These are phyloP conservation scores for Gadus macrocephalus DNA, from an alignment of 2,113 vertebrate species.

Conservation along the genomic window DNA sequence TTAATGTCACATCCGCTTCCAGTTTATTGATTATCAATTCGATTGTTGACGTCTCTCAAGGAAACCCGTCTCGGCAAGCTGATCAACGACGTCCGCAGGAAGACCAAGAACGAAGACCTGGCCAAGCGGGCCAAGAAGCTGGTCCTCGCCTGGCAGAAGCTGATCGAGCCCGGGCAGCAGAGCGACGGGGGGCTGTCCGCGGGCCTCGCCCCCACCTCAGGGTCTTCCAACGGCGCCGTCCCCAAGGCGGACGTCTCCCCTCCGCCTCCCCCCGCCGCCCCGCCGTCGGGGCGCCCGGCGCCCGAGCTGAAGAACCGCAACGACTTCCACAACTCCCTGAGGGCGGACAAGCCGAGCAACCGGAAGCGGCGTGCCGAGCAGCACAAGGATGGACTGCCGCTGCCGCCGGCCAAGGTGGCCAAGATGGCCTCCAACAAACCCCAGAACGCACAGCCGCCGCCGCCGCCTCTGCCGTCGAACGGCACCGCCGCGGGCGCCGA, in stretches of 20 bases:
- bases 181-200: constrained; percentile 70
- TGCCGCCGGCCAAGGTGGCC: constrained; percentile 74
- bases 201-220: constrained; percentile 64
- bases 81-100: constrained; percentile 93
- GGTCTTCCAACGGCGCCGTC: constrained; percentile 72
- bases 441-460: constrained; percentile 67
- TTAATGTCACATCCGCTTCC: neutral
- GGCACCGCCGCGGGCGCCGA: constrained; percentile 78
- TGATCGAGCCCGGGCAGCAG: constrained; percentile 81
- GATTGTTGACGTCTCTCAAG: constrained; percentile 57
- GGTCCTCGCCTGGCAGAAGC: constrained; percentile 88
- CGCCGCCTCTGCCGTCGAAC: constrained; percentile 72
- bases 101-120: constrained; percentile 89
- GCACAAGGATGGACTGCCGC: constrained; percentile 73
- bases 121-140: constrained; percentile 92
- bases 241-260: constrained; percentile 68
- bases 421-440: constrained; percentile 74
- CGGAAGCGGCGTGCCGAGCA: constrained; percentile 80
- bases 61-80: constrained; percentile 93
- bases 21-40: neutral
- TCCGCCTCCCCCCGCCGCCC: constrained; percentile 39
- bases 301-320: constrained; percentile 82
- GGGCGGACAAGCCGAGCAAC: constrained; percentile 70
- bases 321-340: constrained; percentile 81
- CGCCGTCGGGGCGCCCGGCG: constrained; percentile 60